These are phyloP conservation scores for Lepas anatifera DNA, from an alignment of 2,888 invertebrate species.

Conservation along the genomic window DNA sequence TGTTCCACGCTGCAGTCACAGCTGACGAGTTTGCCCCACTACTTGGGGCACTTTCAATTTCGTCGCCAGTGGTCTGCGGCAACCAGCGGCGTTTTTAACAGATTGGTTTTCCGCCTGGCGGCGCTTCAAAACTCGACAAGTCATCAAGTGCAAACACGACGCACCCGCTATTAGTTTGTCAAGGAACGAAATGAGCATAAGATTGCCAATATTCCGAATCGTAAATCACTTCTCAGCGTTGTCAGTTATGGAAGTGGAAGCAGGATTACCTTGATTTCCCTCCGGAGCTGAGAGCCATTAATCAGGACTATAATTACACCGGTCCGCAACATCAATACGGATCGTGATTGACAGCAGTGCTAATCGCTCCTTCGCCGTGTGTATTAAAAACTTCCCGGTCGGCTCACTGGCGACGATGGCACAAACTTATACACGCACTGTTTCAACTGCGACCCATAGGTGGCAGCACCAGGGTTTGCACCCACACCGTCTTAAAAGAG, in stretches of 20 bases:
- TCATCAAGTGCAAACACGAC: background rate
- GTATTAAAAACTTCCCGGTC: background rate
- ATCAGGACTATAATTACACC: background rate
- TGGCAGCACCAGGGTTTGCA: too few species aligned
- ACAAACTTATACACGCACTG: too few species aligned
- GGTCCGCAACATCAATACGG: background rate
- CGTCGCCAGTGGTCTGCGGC: too few species aligned
- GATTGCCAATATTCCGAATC: background rate
- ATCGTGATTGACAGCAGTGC: background rate
- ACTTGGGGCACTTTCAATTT: too few species aligned
- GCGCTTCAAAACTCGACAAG: too few species aligned
- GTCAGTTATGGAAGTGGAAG: background rate
- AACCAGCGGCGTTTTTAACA: too few species aligned
- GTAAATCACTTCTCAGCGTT: background rate
- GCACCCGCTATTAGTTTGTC: background rate
- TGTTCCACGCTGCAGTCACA: too few species aligned
- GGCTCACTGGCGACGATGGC: too few species aligned
- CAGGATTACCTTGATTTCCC: slow-evolving; percentile 6
- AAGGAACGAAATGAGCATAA: background rate
- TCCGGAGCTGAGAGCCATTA: background rate
- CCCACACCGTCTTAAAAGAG: too few species aligned
- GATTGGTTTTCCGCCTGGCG: too few species aligned
- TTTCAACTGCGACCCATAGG: too few species aligned
- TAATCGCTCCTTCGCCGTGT: background rate
- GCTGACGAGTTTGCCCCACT: too few species aligned